Conservation (phyloP, 2,888 invertebrate genomes). For the Himalopsyche tibetana region DNA sequence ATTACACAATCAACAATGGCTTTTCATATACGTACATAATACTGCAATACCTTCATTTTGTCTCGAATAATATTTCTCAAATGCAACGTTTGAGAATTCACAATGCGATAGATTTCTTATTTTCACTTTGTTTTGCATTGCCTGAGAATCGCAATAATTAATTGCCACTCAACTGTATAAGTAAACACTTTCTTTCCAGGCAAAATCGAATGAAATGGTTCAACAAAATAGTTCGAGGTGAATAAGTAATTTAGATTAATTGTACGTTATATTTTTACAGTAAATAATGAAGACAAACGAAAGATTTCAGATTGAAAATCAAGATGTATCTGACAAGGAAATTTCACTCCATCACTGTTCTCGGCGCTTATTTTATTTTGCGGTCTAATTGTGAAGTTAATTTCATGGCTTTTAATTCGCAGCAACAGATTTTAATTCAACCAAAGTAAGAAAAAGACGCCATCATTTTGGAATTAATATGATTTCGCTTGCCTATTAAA, state of each 20-base stretch:
- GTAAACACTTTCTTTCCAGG: conserved; percentile 43
- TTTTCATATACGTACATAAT: neutral
- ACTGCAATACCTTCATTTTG: neutral
- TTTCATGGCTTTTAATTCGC: conserved; percentile 48
- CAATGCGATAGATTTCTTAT: conserved; percentile 44
- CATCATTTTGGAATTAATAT: conserved; percentile 13
- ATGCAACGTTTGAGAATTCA: conserved; percentile 43
- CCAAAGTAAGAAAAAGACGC: conserved; percentile 3
- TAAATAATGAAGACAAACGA: conserved; percentile 12
- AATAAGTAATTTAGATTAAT: conserved; percentile 15
- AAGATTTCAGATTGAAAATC: conserved; percentile 19
- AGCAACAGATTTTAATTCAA: conserved; percentile 14
- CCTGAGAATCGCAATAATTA: conserved; percentile 44
- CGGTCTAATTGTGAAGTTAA: conserved; percentile 46
- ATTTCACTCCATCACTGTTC: conserved; percentile 17
- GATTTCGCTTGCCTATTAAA: neutral
- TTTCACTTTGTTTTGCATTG: conserved; percentile 43
- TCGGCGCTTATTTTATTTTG: conserved; percentile 17
- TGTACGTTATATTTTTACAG: neutral
- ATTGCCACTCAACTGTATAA: conserved; percentile 23
- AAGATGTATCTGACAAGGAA: conserved; percentile 28
- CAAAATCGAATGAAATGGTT: conserved; percentile 26
- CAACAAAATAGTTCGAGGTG: conserved; percentile 37
- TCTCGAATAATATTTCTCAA: conserved; percentile 10
- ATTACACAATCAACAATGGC: conserved; percentile 31